These are phyloP conservation scores for Etia nguti DNA, from an alignment of 2,113 vertebrate genomes.

Conservation along the genomic window DNA sequence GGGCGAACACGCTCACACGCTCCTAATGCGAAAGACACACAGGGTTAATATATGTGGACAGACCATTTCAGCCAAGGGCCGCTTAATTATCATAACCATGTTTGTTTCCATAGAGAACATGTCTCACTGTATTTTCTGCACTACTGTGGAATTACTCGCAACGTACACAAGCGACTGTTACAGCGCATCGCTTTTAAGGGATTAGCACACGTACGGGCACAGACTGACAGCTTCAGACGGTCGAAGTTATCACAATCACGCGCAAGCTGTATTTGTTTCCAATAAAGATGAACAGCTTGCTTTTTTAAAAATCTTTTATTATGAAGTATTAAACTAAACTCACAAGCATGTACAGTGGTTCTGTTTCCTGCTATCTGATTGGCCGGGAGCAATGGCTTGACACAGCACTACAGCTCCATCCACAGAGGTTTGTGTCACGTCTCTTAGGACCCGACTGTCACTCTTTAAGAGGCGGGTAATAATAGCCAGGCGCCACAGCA, in stretches of 20 bases:
- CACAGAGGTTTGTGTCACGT: constrained; percentile 66
- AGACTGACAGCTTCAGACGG: not conserved
- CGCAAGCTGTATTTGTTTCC: not conserved
- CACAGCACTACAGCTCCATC: constrained; percentile 61
- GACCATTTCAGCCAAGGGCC: constrained; percentile 63
- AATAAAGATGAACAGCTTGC: not conserved
- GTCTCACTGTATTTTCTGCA: constrained; percentile 47
- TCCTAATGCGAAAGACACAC: constrained; percentile 37
- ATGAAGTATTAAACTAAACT: not conserved
- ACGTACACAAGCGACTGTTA: not conserved
- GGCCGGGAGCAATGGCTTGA: constrained; percentile 57
- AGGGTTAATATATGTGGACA: constrained; percentile 71
- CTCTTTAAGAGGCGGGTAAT: constrained; percentile 77
- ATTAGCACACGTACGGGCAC: not conserved
- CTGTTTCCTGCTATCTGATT: constrained; percentile 46
- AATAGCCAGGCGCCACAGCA: constrained; percentile 71
- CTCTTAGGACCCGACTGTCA: constrained; percentile 72
- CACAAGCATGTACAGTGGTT: constrained; percentile 29
- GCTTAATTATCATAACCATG: constrained; percentile 62
- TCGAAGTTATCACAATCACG: not conserved
- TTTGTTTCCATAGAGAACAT: constrained; percentile 53
- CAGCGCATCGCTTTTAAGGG: not conserved
- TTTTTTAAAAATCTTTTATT: not conserved
- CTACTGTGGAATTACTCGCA: constrained; percentile 4
- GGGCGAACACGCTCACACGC: not conserved